These are phyloP conservation scores for Sphinx pinastri DNA, from an alignment of 2,888 invertebrate species.

Conservation along the genomic window DNA sequence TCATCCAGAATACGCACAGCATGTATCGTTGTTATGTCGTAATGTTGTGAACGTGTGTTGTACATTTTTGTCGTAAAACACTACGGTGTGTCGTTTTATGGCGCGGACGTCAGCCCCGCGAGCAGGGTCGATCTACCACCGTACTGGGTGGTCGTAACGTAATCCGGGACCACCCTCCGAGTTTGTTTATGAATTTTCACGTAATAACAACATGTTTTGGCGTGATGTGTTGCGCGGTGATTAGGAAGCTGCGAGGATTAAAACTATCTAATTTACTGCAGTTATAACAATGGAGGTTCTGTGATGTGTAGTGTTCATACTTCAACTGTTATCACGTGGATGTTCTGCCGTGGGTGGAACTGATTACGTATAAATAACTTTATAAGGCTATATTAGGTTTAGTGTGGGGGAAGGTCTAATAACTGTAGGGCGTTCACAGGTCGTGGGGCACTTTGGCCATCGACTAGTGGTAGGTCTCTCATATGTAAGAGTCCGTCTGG, in stretches of 20 bases:
- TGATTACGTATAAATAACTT: conserved; percentile 1
- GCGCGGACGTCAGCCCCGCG: conserved; percentile 47
- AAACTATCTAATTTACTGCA: conserved; percentile 1
- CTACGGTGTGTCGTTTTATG: conserved; percentile 67
- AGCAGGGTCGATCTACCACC: conserved; percentile 55
- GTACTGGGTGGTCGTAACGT: conserved; percentile 68
- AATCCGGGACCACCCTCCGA: conserved; percentile 60
- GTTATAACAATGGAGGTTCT: not conserved
- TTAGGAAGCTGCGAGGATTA: conserved; percentile 2
- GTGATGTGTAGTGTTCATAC: not conserved
- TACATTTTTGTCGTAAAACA: conserved; percentile 67
- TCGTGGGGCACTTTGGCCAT: too few relatives aligned
- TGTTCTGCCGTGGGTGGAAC: not conserved
- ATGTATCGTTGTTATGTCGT: conserved; percentile 9
- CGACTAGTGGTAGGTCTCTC: too few relatives aligned
- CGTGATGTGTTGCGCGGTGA: conserved; percentile 11
- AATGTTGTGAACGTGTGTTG: conserved; percentile 40
- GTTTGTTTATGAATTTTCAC: conserved; percentile 63
- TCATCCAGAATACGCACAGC: conserved; percentile 21
- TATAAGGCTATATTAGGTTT: not conserved
- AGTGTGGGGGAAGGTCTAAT: too few relatives aligned
- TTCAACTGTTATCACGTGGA: not conserved
- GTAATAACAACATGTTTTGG: conserved; percentile 11
- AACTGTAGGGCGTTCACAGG: too few relatives aligned
- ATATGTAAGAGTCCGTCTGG: too few relatives aligned